These are phyloP conservation scores for Campopleginae sp. DNA, from an alignment of 2,888 invertebrate genomes.

Conservation along the genomic window DNA sequence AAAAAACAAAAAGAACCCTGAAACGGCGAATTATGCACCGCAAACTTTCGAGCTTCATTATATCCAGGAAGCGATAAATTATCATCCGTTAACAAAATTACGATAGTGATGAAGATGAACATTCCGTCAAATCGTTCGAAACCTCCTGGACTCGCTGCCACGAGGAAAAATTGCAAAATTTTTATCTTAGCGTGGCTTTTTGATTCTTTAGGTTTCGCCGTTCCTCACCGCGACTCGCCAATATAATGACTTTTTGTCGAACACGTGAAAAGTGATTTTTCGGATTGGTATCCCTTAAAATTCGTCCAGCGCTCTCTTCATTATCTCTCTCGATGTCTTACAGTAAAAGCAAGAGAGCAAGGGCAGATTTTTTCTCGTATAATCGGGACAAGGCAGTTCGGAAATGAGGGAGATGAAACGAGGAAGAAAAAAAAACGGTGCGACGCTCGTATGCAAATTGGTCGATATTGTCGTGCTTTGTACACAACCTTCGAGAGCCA, in stretches of 20 bases:
- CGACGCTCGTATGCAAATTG: conserved; percentile 80
- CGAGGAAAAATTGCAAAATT: not conserved
- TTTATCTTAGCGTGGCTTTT: too few species aligned
- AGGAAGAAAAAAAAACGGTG: conserved; percentile 67
- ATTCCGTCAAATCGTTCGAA: not conserved
- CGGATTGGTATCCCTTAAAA: not conserved
- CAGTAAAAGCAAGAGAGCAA: not conserved
- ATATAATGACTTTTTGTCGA: not conserved
- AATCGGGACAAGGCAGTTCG: conserved; percentile 33
- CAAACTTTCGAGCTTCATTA: not conserved
- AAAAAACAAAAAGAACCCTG: conserved; percentile 19
- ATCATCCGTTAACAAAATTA: not conserved
- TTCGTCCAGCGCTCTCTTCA: not conserved
- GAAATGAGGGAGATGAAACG: conserved; percentile 66
- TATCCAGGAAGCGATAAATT: not conserved
- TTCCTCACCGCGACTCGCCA: not conserved
- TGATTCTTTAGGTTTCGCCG: not conserved
- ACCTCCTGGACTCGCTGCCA: not conserved
- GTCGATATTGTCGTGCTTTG: conserved; percentile 79
- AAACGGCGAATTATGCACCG: not conserved
- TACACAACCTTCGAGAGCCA: conserved; percentile 72
- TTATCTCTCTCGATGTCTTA: conserved; percentile 30
- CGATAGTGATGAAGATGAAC: not conserved
- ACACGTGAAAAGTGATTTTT: conserved; percentile 15
- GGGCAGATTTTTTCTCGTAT: conserved; percentile 13